Percentiles rank a stretch among this genome's conserved stretches.
Conservation (phyloP, 1,140 invertebrate genomes). For the Aphelenchoides avenae region DNA sequence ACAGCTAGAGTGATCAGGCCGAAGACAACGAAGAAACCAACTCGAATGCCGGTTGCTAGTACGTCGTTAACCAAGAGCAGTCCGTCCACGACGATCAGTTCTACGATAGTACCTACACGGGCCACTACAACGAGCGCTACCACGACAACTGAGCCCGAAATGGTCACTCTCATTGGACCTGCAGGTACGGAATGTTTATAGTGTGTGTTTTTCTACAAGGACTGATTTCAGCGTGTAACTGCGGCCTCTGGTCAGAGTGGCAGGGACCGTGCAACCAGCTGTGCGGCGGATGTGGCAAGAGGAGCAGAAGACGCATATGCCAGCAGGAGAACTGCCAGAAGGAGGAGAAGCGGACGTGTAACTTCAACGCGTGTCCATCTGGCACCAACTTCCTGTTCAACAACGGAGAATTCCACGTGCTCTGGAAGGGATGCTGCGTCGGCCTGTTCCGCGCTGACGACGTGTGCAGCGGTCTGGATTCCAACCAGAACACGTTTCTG, state of each 20-base stretch:
- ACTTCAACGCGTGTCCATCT: conserved; percentile 47
- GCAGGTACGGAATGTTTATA: no score
- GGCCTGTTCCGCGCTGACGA: conserved; percentile 41
- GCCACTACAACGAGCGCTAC: no score
- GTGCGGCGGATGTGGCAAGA: conserved; percentile 55
- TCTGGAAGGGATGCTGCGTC: conserved; percentile 58
- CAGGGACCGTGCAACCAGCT: conserved; percentile 52
- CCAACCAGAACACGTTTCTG: conserved; percentile 40
- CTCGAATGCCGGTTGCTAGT: no score
- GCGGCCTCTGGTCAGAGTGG: conserved; percentile 47
- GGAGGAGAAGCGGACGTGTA: conserved; percentile 55
- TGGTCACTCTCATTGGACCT: no score
- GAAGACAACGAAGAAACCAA: neutral
- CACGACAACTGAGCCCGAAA: no score
- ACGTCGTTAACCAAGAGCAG: no score
- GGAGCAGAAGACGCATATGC: conserved; percentile 41
- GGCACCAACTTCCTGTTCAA: conserved; percentile 57
- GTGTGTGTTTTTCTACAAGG: no score
- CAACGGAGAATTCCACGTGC: conserved; percentile 56
- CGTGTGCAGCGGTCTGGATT: conserved; percentile 37
- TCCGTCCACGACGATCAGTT: no score
- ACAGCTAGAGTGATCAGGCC: neutral
- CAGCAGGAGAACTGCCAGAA: conserved; percentile 32
- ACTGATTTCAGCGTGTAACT: no score
- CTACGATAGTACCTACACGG: no score